Base-by-base conservation (phyloP, 2,797 vertebrate genomes). In the Sarcophilus harrisii region DNA sequence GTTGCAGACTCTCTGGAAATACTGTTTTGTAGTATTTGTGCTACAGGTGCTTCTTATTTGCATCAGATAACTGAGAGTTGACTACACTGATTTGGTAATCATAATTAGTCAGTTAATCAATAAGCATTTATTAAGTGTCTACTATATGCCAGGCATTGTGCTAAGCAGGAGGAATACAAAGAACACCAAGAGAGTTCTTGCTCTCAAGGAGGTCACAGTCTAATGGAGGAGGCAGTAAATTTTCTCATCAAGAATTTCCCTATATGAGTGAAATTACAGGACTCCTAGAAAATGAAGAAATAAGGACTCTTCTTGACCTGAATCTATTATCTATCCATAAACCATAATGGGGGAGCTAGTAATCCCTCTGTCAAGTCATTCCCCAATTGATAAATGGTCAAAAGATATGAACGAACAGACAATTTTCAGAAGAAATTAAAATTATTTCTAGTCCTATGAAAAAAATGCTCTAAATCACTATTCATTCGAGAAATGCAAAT, bases 51-150 rank as follows among this genome's bases (percentile, higher is more conserved):
- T 66, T n/a, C 62, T 54, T 59, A n/a, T 45, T n/a, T 11, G 38
- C 49, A 0, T 38, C 57, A 9, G 18, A 30, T 21, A 0, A 0
- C 2, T 30, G 52, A 57, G 55, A 52, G 13, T 8, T 14, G 38
- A 55, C 58, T 92, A 91, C 58, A 95, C 90, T 38, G 32, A 73
- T 73, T 21, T 73, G 66, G 66, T 21, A 0, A 73, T 38, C 66
- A 38, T 73, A 21, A 38, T 38, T n/a, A 38, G 49, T 3, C 49
- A 10, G 54, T 9, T 14, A 73, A 38, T 73, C n/a, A 38, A 73
- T 6, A 73, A 73, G 6, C 16, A 38, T 29, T 73, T 38, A 38
- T 73, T 73, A 73, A 73, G 32, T 21, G 32, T n/a, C 62, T 73
- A 73, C 32, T n/a, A n/a, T 73, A 6, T 73, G 16, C n/a, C 62